A percentile compares a stretch with the other conserved stretches of the same genome.
These are phyloP conservation scores for Cyanoramphus novaezelandiae DNA, from an alignment of 2,113 vertebrate species.

Conservation along the genomic window DNA sequence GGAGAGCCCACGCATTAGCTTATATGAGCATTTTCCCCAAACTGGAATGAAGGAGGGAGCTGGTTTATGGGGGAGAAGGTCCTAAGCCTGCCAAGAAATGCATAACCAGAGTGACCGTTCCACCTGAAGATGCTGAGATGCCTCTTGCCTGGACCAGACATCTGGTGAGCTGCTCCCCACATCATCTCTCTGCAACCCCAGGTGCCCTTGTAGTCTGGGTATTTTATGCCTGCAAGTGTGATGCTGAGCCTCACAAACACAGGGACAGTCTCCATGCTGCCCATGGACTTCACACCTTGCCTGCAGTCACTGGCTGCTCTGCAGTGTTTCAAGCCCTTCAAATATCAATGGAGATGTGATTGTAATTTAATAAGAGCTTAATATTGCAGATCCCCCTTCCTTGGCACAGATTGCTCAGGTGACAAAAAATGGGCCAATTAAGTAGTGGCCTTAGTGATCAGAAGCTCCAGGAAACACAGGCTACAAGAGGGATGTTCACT, in stretches of 20 bases:
- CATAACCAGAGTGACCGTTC: not conserved
- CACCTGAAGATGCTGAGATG: not conserved
- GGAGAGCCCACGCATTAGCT: not conserved
- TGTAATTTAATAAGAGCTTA: not conserved
- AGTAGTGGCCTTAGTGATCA: not conserved
- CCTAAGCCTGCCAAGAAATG: not conserved
- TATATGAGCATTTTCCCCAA: not conserved
- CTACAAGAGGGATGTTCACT: not conserved
- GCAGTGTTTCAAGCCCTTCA: not conserved
- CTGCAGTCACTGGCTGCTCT: not conserved
- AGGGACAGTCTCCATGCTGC: fast-evolving
- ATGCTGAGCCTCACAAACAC: not conserved
- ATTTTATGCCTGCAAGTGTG: not conserved
- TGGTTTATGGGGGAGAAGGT: fast-evolving
- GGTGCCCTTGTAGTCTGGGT: not conserved
- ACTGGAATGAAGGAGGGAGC: not conserved
- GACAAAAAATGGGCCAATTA: not conserved
- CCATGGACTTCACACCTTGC: not conserved
- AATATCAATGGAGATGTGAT: not conserved
- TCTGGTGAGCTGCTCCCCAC: not conserved
- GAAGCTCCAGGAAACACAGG: not conserved
- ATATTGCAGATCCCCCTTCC: not conserved
- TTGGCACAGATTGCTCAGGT: not conserved
- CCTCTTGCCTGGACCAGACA: not conserved
- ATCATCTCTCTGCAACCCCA: not conserved